A percentile compares a stretch with the other conserved stretches of the same genome.
Conservation (phyloP, 23 tunicate species). For the Halocynthia roretzi region DNA sequence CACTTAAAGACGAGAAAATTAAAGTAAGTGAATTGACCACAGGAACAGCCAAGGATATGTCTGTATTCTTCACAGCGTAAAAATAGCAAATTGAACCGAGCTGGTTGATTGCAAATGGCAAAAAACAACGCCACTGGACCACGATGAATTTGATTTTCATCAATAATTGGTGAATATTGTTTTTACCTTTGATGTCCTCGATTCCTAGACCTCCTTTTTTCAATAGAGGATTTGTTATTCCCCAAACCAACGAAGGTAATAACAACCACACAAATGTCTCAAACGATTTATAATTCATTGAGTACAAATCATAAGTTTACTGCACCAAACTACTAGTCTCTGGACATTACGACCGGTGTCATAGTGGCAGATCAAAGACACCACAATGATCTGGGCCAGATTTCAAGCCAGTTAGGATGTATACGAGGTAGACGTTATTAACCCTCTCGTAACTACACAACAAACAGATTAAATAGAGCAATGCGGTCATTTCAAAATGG, state of each 20-base stretch:
- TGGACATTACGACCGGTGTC: too few species aligned
- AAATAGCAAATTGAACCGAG: conserved; percentile 56
- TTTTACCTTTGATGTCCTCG: conserved; percentile 21
- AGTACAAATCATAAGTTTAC: too few species aligned
- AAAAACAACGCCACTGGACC: conserved; percentile 56
- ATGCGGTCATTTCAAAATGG: too few species aligned
- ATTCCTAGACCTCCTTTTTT: conserved; percentile 67
- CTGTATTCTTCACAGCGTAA: conserved; percentile 30
- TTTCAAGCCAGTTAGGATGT: too few species aligned
- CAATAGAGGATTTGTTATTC: conserved; percentile 68
- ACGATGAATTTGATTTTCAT: conserved; percentile 46
- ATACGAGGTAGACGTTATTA: too few species aligned
- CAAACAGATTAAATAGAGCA: too few species aligned
- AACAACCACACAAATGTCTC: conserved; percentile 16
- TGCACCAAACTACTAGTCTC: too few species aligned
- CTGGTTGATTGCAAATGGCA: conserved; percentile 59
- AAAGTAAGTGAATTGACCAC: conserved; percentile 71
- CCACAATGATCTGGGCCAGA: too few species aligned
- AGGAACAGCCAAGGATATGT: conserved; percentile 69
- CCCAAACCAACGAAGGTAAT: conserved; percentile 54
- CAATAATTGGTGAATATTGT: conserved; percentile 19
- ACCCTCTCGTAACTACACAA: too few species aligned
- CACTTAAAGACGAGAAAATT: conserved; percentile 47
- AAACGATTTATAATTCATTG: too few species aligned
- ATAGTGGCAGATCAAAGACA: too few species aligned